Conservation (phyloP, 2,113 vertebrate genomes). For the Sprattus sprattus region DNA sequence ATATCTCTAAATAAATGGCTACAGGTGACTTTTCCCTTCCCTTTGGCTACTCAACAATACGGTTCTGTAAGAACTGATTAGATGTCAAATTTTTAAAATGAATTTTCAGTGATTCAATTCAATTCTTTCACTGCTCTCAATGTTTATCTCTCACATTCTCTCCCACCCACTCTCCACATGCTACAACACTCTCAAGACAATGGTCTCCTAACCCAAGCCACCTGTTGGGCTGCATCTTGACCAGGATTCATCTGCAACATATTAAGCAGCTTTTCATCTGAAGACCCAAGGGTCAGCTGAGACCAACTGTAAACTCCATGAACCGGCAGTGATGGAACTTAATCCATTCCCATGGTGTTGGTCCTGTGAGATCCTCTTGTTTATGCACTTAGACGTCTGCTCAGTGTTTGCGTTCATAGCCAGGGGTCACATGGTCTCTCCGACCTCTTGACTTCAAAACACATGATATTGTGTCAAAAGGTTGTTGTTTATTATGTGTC, state of each 20-base stretch:
- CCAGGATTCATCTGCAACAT: constrained; percentile 29
- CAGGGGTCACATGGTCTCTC: neutral
- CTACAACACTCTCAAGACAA: neutral
- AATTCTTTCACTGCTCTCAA: neutral
- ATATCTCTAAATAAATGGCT: constrained; percentile 18
- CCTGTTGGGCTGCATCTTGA: constrained; percentile 31
- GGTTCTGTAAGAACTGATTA: neutral
- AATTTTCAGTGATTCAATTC: neutral
- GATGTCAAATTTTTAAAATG: no score
- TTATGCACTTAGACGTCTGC: neutral
- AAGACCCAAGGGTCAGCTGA: neutral
- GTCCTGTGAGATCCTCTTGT: constrained; percentile 13
- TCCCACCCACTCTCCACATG: neutral
- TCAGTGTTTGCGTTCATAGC: neutral
- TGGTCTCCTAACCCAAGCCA: neutral
- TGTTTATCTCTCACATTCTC: neutral
- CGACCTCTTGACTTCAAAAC: neutral
- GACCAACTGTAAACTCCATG: constrained; percentile 22
- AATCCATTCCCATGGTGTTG: constrained; percentile 9
- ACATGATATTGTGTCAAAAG: constrained; percentile 9
- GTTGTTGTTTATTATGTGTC: neutral
- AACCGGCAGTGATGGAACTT: constrained; percentile 1
- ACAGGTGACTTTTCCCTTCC: constrained; percentile 22
- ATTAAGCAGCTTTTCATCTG: constrained; percentile 29
- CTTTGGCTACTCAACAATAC: neutral